Conservation (phyloP, 2,797 vertebrate species). For the Danio kyathit region DNA sequence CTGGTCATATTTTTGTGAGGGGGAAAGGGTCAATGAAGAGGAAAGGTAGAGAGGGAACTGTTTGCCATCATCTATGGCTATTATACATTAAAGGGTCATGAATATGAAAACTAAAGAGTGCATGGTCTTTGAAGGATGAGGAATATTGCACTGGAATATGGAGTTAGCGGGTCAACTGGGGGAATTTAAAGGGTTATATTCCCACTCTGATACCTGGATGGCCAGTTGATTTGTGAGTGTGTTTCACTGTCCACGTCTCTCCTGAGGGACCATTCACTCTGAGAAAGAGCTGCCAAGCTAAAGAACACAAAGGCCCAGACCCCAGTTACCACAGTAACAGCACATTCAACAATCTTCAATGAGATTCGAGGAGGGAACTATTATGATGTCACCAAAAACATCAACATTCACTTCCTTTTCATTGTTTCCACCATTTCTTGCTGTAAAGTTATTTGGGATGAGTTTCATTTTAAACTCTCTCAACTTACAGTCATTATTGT, state of each 20-base stretch:
- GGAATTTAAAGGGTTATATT: slow-evolving; percentile 49
- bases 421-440: not conserved
- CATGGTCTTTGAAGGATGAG: not conserved
- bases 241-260: slow-evolving; percentile 89
- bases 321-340: slow-evolving; percentile 59
- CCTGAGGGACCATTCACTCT: slow-evolving; percentile 89
- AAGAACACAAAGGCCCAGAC: slow-evolving; percentile 57
- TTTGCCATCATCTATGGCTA: slow-evolving; percentile 29
- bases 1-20: slow-evolving; percentile 1
- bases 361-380: not conserved
- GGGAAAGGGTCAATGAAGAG: not conserved
- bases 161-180: slow-evolving; percentile 41
- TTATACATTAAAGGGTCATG: slow-evolving; percentile 12
- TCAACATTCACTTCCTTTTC: not conserved
- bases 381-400: not conserved
- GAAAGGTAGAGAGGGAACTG: slow-evolving; percentile 6
- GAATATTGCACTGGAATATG: not conserved
- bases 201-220: slow-evolving; percentile 86
- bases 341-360: slow-evolving; percentile 12
- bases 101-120: not conserved
- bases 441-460: not conserved
- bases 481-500: not conserved
- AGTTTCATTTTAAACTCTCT: not conserved
- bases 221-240: slow-evolving; percentile 88
- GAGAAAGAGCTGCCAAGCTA: slow-evolving; percentile 80